Base-by-base conservation (phyloP, 2,113 vertebrate genomes). In the Phaethornis superciliosus region DNA sequence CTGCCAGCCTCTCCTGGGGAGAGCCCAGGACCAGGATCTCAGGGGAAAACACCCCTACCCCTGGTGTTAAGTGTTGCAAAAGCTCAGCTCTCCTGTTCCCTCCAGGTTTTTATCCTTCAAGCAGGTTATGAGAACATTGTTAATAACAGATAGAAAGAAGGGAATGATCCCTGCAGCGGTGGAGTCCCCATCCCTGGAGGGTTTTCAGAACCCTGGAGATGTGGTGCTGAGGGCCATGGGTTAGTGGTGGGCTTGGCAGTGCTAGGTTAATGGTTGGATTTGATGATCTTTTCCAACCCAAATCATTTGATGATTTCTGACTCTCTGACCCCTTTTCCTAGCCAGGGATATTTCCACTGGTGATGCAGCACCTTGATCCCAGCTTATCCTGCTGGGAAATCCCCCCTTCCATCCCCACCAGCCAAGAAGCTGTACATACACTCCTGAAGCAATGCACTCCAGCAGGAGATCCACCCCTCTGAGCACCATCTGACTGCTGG, bases 401-500 rank as follows among this genome's bases (percentile, higher is more conserved):
- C 3, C 60, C n/a, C 28, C 4, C 51, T 78, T 10, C 81, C 40
- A 12, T 10, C 7, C 4, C 22, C 2, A 0, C 18, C 20, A 2
- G 42, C 30, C 3, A 14, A n/a, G 52, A 30, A 9, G 49, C 10
- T 2, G 68, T 96, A 99, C 99, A 54, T 98, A 99, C 99, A 99
- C 98, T 95, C 99, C 99, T 0, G 99, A 99, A 55, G 99, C 99
- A 15, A 99, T 99, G 96, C 99, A 99, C 96, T 99, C 99, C 95
- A 99, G 98, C 81, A 99, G 94, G 59, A 99, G 98, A 80, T 99
- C 97, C 94, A 98, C 98, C 12, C 99, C 99, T 17, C 99, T 96
- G 18, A 99, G 98, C 78, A 99, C 99, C 98, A 99, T 98, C 96
- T 99, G 99, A 90, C 98, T 99, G 97, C 99, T 99, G 3, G 98